Evolutionary conservation across 2,113 vertebrate species (phyloP).

Genomic region (Lycocorax pyrrhopterus): DNA sequence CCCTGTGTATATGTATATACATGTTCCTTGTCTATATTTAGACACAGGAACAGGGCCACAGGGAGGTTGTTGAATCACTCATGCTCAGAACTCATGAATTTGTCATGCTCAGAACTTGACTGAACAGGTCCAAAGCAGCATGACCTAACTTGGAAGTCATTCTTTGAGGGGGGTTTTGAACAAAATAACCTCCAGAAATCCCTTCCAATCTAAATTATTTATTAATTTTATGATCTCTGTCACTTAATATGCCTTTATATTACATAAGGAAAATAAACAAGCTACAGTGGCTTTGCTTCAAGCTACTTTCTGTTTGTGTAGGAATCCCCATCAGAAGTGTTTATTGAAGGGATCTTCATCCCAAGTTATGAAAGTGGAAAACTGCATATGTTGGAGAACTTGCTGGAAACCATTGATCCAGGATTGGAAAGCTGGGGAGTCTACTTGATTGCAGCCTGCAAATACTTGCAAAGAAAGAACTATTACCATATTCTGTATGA

Average conservation of each 20-base stretch:
- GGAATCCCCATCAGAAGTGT: constrained; percentile 91
- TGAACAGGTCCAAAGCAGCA: neutral
- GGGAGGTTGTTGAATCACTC: neutral
- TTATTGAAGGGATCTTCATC: constrained; percentile 90
- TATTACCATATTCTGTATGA: constrained; percentile 94
- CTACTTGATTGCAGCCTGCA: constrained; percentile 91
- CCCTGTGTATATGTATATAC: too few relatives aligned
- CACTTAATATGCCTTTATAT: neutral
- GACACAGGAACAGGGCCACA: neutral
- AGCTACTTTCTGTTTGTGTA: constrained; percentile 43
- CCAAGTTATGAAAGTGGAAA: constrained; percentile 86
- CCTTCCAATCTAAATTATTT: neutral
- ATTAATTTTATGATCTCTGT: neutral
- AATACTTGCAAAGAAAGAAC: constrained; percentile 87
- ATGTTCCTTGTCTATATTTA: neutral
- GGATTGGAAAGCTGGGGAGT: constrained; percentile 85
- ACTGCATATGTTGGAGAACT: constrained; percentile 83
- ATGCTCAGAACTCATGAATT: neutral
- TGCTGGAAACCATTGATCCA: constrained; percentile 87
- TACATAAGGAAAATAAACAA: neutral
- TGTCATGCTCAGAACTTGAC: neutral
- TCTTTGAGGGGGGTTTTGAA: neutral
- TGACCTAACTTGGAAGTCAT: neutral
- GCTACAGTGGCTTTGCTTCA: neutral
- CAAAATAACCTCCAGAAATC: neutral